Conservation (phyloP, 2,888 invertebrate genomes). For the Andrena haemorrhoa region DNA sequence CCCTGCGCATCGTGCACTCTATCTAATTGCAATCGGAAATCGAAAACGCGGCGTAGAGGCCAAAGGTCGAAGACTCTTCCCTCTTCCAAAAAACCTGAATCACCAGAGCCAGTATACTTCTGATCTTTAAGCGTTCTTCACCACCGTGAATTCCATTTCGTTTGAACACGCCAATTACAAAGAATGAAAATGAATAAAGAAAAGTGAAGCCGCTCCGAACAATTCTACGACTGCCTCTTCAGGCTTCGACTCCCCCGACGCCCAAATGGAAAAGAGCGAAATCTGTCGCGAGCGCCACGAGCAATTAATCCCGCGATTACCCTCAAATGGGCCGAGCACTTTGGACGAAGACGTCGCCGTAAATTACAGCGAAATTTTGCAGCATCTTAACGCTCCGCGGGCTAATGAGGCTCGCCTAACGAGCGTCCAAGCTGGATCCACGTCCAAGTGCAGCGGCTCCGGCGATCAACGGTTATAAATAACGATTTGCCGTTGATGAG, state of each 20-base stretch:
- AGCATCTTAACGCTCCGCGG: conserved; percentile 8
- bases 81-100: background rate
- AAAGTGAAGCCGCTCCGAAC: too few relatives aligned
- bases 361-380: conserved; percentile 7
- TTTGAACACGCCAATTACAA: too few relatives aligned
- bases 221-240: too few relatives aligned
- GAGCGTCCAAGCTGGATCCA: conserved; percentile 13
- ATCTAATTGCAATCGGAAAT: conserved; percentile 65
- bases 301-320: conserved; percentile 6
- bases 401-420: conserved; percentile 27
- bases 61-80: background rate
- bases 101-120: background rate
- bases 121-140: background rate
- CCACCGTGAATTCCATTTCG: too few relatives aligned
- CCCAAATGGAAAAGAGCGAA: too few relatives aligned
- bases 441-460: conserved; percentile 9
- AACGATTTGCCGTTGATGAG: conserved; percentile 45
- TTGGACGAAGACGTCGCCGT: background rate
- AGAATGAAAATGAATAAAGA: too few relatives aligned
- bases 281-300: background rate
- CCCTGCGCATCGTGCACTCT: conserved; percentile 60
- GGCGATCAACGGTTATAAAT: conserved; percentile 50
- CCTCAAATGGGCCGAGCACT: too few relatives aligned
- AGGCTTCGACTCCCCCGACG: too few relatives aligned
- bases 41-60: conserved; percentile 18